Conservation (phyloP, 2,113 vertebrate species). For the Hypocryptadius cinnamomeus region DNA sequence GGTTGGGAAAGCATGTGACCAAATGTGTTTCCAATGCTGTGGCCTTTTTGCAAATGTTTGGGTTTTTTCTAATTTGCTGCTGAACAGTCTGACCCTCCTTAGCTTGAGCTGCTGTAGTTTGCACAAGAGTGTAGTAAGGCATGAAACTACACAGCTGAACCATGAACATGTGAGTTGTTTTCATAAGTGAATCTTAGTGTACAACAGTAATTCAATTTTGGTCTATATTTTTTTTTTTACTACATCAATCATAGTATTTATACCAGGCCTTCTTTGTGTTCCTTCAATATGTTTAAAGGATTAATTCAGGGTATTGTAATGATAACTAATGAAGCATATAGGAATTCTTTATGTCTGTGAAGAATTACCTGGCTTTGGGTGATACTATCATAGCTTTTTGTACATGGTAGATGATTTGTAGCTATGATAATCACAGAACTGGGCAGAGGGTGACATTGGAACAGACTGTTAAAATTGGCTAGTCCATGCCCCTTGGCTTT, state of each 20-base stretch:
- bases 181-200: not conserved
- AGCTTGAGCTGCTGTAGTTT: not conserved
- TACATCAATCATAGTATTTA: not conserved
- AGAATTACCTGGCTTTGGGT: not conserved
- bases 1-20: not conserved
- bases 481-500: not conserved
- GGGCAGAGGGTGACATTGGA: not conserved
- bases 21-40: not conserved
- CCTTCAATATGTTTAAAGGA: not conserved
- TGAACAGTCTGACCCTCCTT: not conserved
- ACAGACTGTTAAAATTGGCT: not conserved
- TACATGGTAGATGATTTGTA: not conserved
- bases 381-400: not conserved
- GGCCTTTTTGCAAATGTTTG: not conserved
- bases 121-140: not conserved
- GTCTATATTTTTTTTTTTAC: not conserved
- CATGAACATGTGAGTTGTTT: not conserved
- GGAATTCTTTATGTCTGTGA: not conserved
- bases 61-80: not conserved
- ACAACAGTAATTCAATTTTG: not conserved
- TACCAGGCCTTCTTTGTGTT: not conserved
- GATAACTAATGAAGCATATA: not conserved
- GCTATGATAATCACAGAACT: not conserved
- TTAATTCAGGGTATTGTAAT: not conserved
- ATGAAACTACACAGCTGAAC: not conserved